A percentile compares a stretch with the other conserved stretches of the same genome.
phyloP scores from a whole-genome alignment of 2,888 invertebrate species.

The Spilosoma lubricipeda region DNA sequence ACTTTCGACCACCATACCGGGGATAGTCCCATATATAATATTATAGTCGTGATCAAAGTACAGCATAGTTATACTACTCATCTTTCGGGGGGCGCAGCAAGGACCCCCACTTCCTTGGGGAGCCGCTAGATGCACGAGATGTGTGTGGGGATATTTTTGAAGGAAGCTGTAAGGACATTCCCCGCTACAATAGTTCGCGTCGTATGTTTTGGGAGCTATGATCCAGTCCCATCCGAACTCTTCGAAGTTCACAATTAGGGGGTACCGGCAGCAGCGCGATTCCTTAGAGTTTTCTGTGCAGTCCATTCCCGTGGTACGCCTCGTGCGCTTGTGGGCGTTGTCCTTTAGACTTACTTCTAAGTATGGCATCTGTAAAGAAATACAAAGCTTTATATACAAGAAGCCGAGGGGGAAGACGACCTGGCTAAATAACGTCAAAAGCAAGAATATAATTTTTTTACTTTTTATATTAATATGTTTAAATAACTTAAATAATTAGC shows the following conservation, averaged over 20 bases:
- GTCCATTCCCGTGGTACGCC: slow-evolving; percentile 92
- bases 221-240: slow-evolving; percentile 99
- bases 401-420: too few species aligned
- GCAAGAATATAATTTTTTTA: too few species aligned
- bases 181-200: slow-evolving; percentile 98
- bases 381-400: not conserved
- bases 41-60: slow-evolving; percentile 96
- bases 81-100: slow-evolving; percentile 96
- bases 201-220: slow-evolving; percentile 97
- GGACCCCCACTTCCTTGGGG: slow-evolving; percentile 93
- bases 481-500: too few species aligned
- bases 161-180: slow-evolving; percentile 96
- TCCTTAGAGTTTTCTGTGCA: slow-evolving; percentile 94
- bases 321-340: slow-evolving; percentile 87
- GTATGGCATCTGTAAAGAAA: slow-evolving; percentile 82
- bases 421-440: too few species aligned
- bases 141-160: slow-evolving; percentile 95
- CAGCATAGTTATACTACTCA: slow-evolving; percentile 95
- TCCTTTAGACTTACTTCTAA: slow-evolving; percentile 83
- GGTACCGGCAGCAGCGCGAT: slow-evolving; percentile 96
- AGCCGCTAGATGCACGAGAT: slow-evolving; percentile 93
- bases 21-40: slow-evolving; percentile 94
- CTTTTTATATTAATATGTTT: too few species aligned
- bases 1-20: slow-evolving; percentile 97
- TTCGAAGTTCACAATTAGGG: slow-evolving; percentile 96